These are phyloP conservation scores for Chelonoidis abingdonii DNA, from an alignment of 2,113 vertebrate genomes.

Conservation along the genomic window DNA sequence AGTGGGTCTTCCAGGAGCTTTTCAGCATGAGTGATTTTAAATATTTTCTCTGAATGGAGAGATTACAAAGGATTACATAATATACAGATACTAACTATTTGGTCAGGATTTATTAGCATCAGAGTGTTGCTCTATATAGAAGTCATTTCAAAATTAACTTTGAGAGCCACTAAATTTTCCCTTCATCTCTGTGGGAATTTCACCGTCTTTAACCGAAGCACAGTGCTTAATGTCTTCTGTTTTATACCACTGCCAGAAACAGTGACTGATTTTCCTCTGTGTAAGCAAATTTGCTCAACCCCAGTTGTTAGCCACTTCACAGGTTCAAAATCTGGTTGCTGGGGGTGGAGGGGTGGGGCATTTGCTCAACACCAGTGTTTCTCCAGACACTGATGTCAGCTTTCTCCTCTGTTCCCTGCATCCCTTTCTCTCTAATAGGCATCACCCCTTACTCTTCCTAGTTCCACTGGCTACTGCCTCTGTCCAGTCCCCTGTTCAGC, in stretches of 20 bases:
- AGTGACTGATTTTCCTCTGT: neutral
- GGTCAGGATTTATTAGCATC: neutral
- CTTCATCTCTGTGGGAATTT: neutral
- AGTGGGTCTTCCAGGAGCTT: neutral
- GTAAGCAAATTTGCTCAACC: neutral
- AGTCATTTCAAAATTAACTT: neutral
- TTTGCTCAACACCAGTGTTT: neutral
- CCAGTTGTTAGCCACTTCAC: accelerated
- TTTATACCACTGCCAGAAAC: neutral
- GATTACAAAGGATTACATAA: neutral
- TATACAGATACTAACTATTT: neutral
- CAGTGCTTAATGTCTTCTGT: neutral
- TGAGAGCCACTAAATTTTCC: neutral
- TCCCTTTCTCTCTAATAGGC: neutral
- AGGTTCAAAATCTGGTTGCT: accelerated
- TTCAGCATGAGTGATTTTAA: neutral
- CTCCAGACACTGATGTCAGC: neutral
- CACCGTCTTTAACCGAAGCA: neutral
- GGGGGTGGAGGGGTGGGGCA: too few species aligned
- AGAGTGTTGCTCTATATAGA: neutral
- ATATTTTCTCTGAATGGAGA: neutral
- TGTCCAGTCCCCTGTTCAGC: neutral
- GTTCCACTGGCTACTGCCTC: neutral
- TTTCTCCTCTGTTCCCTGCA: accelerated
- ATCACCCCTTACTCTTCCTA: neutral